Evolutionary conservation across 2,797 vertebrate genomes (phyloP).

Genomic region (Muscicapa striata): DNA sequence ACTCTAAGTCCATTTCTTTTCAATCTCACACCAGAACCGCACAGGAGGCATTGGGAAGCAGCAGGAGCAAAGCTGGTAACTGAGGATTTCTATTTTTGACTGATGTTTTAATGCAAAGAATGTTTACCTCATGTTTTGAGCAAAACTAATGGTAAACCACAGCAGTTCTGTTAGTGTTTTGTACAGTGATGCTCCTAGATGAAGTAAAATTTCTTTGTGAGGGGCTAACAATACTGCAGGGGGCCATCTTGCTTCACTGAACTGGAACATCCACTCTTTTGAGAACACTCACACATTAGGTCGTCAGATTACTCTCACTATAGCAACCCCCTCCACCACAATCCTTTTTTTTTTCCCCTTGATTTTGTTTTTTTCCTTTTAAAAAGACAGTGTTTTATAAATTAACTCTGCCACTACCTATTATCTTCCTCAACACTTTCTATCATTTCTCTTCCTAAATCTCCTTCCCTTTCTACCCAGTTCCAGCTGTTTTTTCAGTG

Average conservation of each 20-base stretch:
- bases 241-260: constrained; percentile 77
- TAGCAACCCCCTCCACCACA: constrained; percentile 47
- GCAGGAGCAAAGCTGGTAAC: background rate
- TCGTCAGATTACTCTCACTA: constrained; percentile 60
- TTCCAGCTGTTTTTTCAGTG: background rate
- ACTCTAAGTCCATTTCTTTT: background rate
- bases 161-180: background rate
- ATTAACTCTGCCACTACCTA: background rate
- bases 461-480: background rate
- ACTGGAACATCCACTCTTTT: constrained; percentile 70
- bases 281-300: constrained; percentile 41
- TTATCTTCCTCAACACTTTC: background rate
- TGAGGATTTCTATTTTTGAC: background rate
- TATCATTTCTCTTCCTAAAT: background rate
- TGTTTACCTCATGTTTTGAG: background rate
- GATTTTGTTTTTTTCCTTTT: background rate
- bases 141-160: constrained; percentile 31
- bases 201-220: constrained; percentile 50
- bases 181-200: background rate
- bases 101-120: background rate
- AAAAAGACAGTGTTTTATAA: background rate
- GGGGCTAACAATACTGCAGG: constrained; percentile 66
- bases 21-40: background rate
- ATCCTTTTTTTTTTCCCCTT: background rate
- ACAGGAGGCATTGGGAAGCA: background rate